phyloP scores from a whole-genome alignment of 1,140 invertebrate genomes.

The Heliconius himera region DNA sequence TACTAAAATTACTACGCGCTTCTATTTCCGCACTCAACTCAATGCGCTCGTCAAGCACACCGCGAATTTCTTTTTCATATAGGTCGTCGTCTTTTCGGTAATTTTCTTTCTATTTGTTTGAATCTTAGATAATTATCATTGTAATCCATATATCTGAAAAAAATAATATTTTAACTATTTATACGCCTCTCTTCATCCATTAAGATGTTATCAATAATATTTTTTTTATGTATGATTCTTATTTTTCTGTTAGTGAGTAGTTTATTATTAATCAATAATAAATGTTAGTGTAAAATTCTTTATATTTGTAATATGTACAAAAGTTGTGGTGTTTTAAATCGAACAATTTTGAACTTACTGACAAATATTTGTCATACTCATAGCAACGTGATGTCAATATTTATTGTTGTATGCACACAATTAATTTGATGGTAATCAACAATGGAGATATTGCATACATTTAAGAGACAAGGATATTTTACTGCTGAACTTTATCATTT shows the following conservation, averaged over 20 bases:
- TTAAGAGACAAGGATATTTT: slow-evolving; percentile 76
- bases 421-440: background rate
- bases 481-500: slow-evolving; percentile 69
- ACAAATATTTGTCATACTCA: slow-evolving; percentile 13
- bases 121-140: background rate
- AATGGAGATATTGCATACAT: slow-evolving; percentile 72
- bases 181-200: too few relatives aligned
- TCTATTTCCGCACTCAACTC: slow-evolving; percentile 78
- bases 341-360: slow-evolving; percentile 3
- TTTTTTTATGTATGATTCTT: too few relatives aligned
- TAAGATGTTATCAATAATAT: too few relatives aligned
- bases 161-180: too few relatives aligned
- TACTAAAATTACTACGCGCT: slow-evolving; percentile 78
- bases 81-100: slow-evolving; percentile 8
- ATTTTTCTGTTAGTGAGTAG: too few relatives aligned
- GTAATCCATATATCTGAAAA: background rate
- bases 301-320: background rate
- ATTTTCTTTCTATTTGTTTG: background rate
- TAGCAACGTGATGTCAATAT: slow-evolving; percentile 34
- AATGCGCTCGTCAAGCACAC: slow-evolving; percentile 58
- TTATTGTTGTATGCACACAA: background rate
- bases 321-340: background rate
- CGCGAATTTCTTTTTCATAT: slow-evolving; percentile 53
- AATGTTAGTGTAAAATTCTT: too few relatives aligned
- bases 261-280: too few relatives aligned